phyloP scores from a whole-genome alignment of 1,140 invertebrate species.

The Drosophila willistoni region DNA sequence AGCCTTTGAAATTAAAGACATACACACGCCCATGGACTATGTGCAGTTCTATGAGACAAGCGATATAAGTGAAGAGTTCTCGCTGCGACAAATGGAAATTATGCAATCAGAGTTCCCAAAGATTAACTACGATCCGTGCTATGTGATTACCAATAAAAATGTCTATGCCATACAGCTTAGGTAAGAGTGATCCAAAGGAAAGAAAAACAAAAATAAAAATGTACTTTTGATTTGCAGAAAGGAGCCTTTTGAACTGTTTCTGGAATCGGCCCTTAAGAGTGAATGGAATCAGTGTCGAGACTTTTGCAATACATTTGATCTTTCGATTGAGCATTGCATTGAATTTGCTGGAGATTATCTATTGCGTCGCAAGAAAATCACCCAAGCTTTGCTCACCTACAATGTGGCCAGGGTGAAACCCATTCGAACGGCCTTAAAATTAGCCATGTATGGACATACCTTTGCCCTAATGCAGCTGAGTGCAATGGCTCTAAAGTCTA shows the following conservation, averaged over 20 bases:
- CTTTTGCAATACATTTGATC: constrained; percentile 85
- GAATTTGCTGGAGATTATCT: constrained; percentile 90
- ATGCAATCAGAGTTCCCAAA: constrained; percentile 79
- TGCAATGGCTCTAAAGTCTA: constrained; percentile 78
- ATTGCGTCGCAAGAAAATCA: constrained; percentile 86
- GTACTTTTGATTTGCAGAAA: constrained; percentile 72
- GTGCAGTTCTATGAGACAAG: constrained; percentile 73
- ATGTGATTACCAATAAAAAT: constrained; percentile 88
- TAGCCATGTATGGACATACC: constrained; percentile 89
- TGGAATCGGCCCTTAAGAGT: constrained; percentile 83
- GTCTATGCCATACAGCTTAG: constrained; percentile 88
- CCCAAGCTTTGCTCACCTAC: constrained; percentile 88
- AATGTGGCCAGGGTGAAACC: constrained; percentile 89
- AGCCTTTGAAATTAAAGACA: constrained; percentile 83
- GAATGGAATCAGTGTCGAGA: constrained; percentile 79
- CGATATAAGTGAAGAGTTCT: constrained; percentile 66
- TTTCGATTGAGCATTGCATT: constrained; percentile 88
- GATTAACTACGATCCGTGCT: constrained; percentile 86
- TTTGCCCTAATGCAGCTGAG: constrained; percentile 86
- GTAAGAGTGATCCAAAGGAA: constrained; percentile 58
- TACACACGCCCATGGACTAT: constrained; percentile 78
- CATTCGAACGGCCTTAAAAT: constrained; percentile 88
- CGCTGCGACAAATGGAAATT: constrained; percentile 77
- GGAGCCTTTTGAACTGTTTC: constrained; percentile 87
- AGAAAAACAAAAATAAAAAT: no score